These are phyloP conservation scores for Lithosia quadra DNA, from an alignment of 2,888 invertebrate species.

Conservation along the genomic window DNA sequence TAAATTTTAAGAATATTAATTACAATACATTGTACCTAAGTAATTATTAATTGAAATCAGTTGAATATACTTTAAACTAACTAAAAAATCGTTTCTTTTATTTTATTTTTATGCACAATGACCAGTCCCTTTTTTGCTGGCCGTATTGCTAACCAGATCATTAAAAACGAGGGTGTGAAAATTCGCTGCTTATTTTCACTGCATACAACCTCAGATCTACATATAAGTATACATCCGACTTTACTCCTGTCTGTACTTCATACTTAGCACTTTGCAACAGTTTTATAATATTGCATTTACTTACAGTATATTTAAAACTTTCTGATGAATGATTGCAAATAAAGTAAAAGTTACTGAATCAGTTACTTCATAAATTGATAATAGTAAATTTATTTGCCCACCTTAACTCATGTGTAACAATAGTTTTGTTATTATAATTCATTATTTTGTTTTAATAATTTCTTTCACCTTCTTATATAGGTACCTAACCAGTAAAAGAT, in stretches of 20 bases:
- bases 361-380: too few relatives aligned
- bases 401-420: too few relatives aligned
- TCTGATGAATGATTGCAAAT: too few relatives aligned
- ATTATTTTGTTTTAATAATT: constrained; percentile 12
- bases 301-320: too few relatives aligned
- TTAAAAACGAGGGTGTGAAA: constrained; percentile 81
- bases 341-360: too few relatives aligned
- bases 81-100: background rate
- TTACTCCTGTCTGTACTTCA: constrained; percentile 25
- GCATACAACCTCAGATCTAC: constrained; percentile 48
- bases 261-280: constrained; percentile 33
- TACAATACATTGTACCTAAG: too few relatives aligned
- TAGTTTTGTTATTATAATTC: background rate
- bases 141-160: constrained; percentile 74
- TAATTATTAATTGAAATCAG: too few relatives aligned
- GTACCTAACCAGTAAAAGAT: background rate
- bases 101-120: background rate
- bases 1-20: background rate
- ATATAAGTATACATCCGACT: constrained; percentile 25
- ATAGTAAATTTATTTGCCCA: too few relatives aligned
- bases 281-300: constrained; percentile 18
- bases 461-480: constrained; percentile 11
- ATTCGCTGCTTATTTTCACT: constrained; percentile 81
- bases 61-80: too few relatives aligned
- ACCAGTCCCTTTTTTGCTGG: constrained; percentile 56